Conservation (phyloP, 2,797 vertebrate genomes). For the Champsocephalus esox region DNA sequence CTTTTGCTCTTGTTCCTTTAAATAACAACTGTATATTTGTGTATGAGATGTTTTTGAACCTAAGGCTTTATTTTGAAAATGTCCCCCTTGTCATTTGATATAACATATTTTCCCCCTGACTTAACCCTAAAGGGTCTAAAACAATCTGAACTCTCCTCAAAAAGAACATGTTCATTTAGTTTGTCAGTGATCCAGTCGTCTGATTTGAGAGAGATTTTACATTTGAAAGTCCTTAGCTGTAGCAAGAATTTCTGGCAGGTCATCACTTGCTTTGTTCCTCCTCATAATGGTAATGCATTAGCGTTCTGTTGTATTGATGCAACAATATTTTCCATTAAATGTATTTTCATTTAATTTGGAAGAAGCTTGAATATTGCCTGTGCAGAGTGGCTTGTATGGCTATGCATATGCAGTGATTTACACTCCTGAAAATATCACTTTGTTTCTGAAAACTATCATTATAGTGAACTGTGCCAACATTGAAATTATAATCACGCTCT, state of each 20-base stretch:
- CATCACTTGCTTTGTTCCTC: neutral
- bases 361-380: neutral
- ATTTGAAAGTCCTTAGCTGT: neutral
- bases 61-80: neutral
- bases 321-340: neutral
- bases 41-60: constrained; percentile 28
- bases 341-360: neutral
- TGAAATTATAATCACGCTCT: constrained; percentile 53
- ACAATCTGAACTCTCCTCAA: neutral
- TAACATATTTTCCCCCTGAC: neutral
- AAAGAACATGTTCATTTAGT: neutral
- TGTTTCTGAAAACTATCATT: constrained; percentile 26
- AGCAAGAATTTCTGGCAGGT: neutral
- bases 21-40: constrained; percentile 26
- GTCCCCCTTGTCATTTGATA: neutral
- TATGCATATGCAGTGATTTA: constrained; percentile 3
- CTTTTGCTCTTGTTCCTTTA: constrained; percentile 30
- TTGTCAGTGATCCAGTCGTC: no score
- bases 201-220: neutral
- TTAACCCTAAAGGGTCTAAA: neutral
- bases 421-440: neutral
- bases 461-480: constrained; percentile 18
- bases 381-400: neutral
- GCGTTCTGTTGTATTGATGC: neutral
- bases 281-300: neutral